These are phyloP conservation scores for Astyanax mexicanus DNA, from an alignment of 2,797 vertebrate species.

Conservation along the genomic window DNA sequence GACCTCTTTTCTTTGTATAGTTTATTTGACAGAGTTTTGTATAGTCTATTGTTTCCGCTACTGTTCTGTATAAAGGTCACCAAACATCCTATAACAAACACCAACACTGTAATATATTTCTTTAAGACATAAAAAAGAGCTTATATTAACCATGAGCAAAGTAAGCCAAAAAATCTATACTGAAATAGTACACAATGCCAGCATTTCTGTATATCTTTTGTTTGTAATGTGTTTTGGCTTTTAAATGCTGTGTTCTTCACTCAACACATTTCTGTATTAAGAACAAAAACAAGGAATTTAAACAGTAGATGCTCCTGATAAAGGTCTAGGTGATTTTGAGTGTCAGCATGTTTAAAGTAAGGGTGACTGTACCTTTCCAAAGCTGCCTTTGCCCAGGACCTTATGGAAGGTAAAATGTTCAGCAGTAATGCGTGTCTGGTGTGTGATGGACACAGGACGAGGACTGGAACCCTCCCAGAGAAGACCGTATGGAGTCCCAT, in stretches of 20 bases:
- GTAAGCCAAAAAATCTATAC: no score
- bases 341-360: not conserved
- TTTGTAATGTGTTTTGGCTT: no score
- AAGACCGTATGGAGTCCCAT: slow-evolving; percentile 80
- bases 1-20: no score
- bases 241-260: no score
- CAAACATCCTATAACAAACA: not conserved
- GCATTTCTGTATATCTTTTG: no score
- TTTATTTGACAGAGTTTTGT: not conserved
- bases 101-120: not conserved
- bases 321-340: no score
- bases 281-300: no score
- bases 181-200: no score
- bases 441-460: slow-evolving; percentile 70
- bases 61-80: not conserved
- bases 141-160: no score
- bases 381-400: slow-evolving; percentile 98
- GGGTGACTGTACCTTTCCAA: slow-evolving; percentile 89
- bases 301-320: no score
- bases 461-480: slow-evolving; percentile 87
- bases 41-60: not conserved
- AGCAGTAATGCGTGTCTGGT: slow-evolving; percentile 82
- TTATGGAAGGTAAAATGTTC: slow-evolving; percentile 93
- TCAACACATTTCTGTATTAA: no score
- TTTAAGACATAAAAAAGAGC: no score